These are phyloP conservation scores for Cylas formicarius DNA, from an alignment of 1,140 invertebrate species.

Conservation along the genomic window DNA sequence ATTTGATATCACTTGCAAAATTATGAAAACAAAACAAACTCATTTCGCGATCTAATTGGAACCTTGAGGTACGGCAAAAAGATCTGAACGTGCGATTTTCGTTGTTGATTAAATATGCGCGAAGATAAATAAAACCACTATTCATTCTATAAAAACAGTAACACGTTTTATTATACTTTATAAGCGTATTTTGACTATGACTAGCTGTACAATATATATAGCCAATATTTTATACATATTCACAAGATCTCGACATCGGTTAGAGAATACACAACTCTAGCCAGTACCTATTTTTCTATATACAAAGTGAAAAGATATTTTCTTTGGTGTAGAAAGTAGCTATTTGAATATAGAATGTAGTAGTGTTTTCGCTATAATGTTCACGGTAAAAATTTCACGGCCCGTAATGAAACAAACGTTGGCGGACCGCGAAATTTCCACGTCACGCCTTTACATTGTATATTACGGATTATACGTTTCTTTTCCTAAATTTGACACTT, in stretches of 20 bases:
- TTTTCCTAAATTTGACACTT: slow-evolving; percentile 28
- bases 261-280: slow-evolving; percentile 14
- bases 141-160: slow-evolving; percentile 42
- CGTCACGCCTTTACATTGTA: slow-evolving; percentile 9
- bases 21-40: no score
- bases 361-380: slow-evolving; percentile 10
- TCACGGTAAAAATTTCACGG: not conserved
- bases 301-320: slow-evolving; percentile 37
- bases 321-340: slow-evolving; percentile 41
- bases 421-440: not conserved
- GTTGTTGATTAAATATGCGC: no score
- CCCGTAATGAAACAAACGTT: not conserved
- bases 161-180: slow-evolving; percentile 42
- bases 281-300: slow-evolving; percentile 33
- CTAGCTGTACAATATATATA: slow-evolving; percentile 44
- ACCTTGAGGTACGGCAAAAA: no score
- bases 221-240: slow-evolving; percentile 42
- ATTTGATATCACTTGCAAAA: no score
- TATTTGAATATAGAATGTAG: slow-evolving; percentile 28
- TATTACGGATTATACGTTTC: slow-evolving; percentile 11
- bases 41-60: no score
- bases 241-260: slow-evolving; percentile 32
- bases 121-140: slow-evolving; percentile 36
- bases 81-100: no score
- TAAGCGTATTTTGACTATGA: slow-evolving; percentile 44